These are phyloP conservation scores for Tamandua tetradactyla DNA, from an alignment of 2,797 vertebrate species.

Conservation along the genomic window DNA sequence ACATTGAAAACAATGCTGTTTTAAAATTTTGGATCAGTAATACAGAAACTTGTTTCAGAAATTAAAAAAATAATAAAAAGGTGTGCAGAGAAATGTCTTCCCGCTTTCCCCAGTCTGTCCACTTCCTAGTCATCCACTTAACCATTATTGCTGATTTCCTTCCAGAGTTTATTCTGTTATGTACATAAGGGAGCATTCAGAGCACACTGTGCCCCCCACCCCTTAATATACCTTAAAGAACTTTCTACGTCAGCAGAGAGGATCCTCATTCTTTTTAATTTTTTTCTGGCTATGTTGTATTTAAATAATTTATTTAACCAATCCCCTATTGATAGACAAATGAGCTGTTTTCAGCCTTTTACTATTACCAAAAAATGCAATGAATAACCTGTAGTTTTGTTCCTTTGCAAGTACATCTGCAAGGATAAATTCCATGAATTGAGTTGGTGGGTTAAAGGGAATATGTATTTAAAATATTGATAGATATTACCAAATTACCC, in stretches of 20 bases:
- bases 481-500: not conserved
- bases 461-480: constrained; percentile 38
- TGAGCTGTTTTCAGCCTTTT: constrained; percentile 41
- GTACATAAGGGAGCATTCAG: not conserved
- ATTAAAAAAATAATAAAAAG: not conserved
- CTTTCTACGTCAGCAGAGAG: not conserved
- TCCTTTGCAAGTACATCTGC: constrained; percentile 2
- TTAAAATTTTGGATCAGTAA: constrained; percentile 36
- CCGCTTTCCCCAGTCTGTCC: not conserved
- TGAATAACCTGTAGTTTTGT: too few relatives aligned
- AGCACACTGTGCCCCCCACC: not conserved
- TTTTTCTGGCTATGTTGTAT: not conserved
- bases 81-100: not conserved
- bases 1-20: not conserved
- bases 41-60: constrained; percentile 30
- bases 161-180: constrained; percentile 25
- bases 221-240: not conserved
- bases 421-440: constrained; percentile 34
- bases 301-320: constrained; percentile 49
- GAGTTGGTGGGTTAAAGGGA: not conserved
- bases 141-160: not conserved
- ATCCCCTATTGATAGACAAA: not conserved
- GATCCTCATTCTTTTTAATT: not conserved
- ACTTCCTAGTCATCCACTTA: not conserved
- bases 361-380: not conserved